Evolutionary conservation across 2,797 vertebrate species (phyloP).

Genomic region (Geotrypetes seraphini): DNA sequence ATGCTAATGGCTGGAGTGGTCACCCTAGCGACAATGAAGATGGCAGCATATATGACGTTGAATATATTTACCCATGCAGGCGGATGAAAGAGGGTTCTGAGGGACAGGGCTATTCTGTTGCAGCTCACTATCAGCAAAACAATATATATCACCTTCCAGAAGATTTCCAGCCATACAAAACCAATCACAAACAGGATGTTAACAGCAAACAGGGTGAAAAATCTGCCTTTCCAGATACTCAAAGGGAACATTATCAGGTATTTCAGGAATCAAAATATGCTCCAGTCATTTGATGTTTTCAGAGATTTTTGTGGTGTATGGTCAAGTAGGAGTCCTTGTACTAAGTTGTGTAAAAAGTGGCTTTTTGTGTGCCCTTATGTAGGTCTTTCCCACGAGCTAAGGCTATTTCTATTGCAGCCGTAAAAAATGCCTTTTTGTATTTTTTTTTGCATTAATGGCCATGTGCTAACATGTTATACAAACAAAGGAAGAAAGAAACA

Average conservation of each 20-base stretch:
- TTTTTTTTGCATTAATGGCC: too few relatives aligned
- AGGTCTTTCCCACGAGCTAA: too few relatives aligned
- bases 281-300: too few relatives aligned
- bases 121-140: slow-evolving; percentile 42
- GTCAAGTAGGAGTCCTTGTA: too few relatives aligned
- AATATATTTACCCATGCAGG: slow-evolving; percentile 39
- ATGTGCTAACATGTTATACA: too few relatives aligned
- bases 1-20: slow-evolving; percentile 52
- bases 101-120: slow-evolving; percentile 49
- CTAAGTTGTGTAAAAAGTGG: too few relatives aligned
- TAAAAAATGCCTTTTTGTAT: too few relatives aligned
- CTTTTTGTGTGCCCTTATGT: too few relatives aligned
- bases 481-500: too few relatives aligned
- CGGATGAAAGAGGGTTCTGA: slow-evolving; percentile 43
- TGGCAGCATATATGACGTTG: slow-evolving; percentile 43
- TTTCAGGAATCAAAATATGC: too few relatives aligned
- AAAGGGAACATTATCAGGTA: slow-evolving; percentile 68
- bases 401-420: too few relatives aligned
- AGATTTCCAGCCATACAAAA: slow-evolving; percentile 51
- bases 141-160: slow-evolving; percentile 45
- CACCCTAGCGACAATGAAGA: slow-evolving; percentile 22
- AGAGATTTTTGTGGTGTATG: too few relatives aligned
- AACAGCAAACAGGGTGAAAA: slow-evolving; percentile 34
- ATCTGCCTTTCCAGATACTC: slow-evolving; percentile 35
- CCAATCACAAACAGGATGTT: slow-evolving; percentile 37